Evolutionary conservation across 1,140 invertebrate genomes (phyloP).

Genomic region (Lepidotrigona ventralis): DNA sequence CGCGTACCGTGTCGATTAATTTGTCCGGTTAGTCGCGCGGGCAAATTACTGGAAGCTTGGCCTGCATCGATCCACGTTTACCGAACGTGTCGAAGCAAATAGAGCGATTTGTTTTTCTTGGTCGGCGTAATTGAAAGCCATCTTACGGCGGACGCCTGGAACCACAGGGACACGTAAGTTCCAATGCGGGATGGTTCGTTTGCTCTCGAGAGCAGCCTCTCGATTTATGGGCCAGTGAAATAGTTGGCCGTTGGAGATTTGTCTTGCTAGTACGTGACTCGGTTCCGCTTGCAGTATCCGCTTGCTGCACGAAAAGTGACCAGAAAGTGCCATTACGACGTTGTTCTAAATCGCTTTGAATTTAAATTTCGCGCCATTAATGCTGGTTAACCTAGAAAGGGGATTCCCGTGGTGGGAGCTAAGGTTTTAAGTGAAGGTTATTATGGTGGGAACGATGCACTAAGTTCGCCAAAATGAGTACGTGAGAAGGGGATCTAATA

Average conservation of each 20-base stretch:
- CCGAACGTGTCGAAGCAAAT: constrained; percentile 20
- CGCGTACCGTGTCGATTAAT: constrained; percentile 1
- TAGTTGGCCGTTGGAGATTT: not conserved
- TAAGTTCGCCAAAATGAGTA: too few relatives aligned
- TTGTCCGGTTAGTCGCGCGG: not conserved
- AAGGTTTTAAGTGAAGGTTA: too few relatives aligned
- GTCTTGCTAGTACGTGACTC: not conserved
- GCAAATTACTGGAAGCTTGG: not conserved
- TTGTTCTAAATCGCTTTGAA: not conserved
- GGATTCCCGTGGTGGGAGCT: not conserved
- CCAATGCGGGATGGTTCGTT: too few relatives aligned
- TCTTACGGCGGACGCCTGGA: not conserved
- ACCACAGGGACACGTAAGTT: constrained; percentile 29
- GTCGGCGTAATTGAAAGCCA: constrained; percentile 28
- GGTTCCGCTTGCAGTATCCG: not conserved
- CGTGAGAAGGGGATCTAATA: too few relatives aligned
- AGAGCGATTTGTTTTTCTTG: constrained; percentile 18
- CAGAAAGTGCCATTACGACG: not conserved
- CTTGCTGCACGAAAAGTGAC: not conserved
- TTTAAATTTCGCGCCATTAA: not conserved
- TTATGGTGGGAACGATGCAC: too few relatives aligned
- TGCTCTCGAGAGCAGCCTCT: not conserved
- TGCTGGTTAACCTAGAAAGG: not conserved
- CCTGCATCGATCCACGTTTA: not conserved
- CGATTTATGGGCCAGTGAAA: constrained; percentile 9